Percentiles rank a stretch among this genome's conserved stretches.
Conservation (phyloP, 2,888 invertebrate genomes). For the Carpatolechia fugitivella region DNA sequence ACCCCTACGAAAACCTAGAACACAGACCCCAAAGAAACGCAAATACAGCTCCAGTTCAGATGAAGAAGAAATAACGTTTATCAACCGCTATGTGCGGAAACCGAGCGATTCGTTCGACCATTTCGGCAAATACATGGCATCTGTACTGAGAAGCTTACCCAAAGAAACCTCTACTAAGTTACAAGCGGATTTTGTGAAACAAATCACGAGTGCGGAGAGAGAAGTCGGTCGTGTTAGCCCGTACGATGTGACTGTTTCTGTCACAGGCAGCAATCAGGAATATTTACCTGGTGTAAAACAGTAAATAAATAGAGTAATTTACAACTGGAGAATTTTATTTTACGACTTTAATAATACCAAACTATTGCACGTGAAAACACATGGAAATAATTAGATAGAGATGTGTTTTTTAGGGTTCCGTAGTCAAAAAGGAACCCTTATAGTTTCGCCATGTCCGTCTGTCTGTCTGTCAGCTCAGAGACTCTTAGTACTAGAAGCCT, state of each 20-base stretch:
- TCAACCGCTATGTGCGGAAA: slow-evolving; percentile 23
- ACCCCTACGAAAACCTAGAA: slow-evolving; percentile 13
- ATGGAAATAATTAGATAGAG: too few species aligned
- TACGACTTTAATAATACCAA: neutral
- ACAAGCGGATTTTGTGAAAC: slow-evolving; percentile 41
- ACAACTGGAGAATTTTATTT: neutral
- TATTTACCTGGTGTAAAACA: neutral
- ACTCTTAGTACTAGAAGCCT: too few species aligned
- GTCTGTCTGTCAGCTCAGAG: too few species aligned
- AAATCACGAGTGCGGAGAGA: slow-evolving; percentile 20
- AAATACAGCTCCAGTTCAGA: slow-evolving; percentile 12
- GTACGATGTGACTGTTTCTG: neutral
- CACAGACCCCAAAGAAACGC: neutral
- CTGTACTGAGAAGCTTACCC: slow-evolving; percentile 41
- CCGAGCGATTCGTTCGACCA: slow-evolving; percentile 32
- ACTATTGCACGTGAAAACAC: too few species aligned
- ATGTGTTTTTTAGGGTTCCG: too few species aligned
- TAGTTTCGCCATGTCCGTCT: too few species aligned
- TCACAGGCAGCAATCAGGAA: neutral
- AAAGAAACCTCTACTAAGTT: slow-evolving; percentile 33
- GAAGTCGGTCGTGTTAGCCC: neutral
- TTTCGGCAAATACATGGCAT: slow-evolving; percentile 41
- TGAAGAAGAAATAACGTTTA: slow-evolving; percentile 25
- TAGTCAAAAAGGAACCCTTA: too few species aligned
- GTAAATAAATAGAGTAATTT: neutral